These are phyloP conservation scores for Drosophila albomicans DNA, from an alignment of 1,140 invertebrate species.

Conservation along the genomic window DNA sequence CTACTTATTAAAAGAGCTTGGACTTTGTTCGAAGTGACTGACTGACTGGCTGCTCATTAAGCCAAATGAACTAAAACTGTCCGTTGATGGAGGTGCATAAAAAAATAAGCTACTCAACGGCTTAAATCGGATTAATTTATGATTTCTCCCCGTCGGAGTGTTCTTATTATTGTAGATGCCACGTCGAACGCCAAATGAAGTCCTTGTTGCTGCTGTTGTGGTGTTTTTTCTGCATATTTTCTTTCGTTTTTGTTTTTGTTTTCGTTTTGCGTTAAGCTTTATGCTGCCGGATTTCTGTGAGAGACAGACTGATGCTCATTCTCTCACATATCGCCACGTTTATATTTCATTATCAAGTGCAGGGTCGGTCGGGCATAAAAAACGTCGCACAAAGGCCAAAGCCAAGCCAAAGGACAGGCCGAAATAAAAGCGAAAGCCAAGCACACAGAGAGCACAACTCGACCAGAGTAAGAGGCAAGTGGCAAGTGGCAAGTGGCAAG, in stretches of 20 bases:
- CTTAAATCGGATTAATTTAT: constrained; percentile 84
- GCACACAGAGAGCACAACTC: neutral
- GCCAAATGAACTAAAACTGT: constrained; percentile 40
- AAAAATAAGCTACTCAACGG: constrained; percentile 82
- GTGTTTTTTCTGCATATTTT: constrained; percentile 1
- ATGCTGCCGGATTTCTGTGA: constrained; percentile 50
- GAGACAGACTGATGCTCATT: constrained; percentile 19
- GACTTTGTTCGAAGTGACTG: too few species aligned
- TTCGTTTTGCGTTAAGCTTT: constrained; percentile 62
- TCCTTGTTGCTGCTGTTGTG: constrained; percentile 38
- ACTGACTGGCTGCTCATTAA: constrained; percentile 32
- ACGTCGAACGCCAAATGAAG: constrained; percentile 59
- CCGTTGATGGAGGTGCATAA: constrained; percentile 31
- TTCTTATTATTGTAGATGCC: constrained; percentile 27
- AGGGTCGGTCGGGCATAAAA: constrained; percentile 59
- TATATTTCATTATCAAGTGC: constrained; percentile 78
- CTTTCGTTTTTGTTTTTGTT: constrained; percentile 54
- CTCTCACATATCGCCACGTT: constrained; percentile 59
- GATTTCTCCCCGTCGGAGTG: constrained; percentile 65
- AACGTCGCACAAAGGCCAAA: constrained; percentile 66
- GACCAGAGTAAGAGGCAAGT: constrained; percentile 4
- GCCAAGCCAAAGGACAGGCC: constrained; percentile 35
- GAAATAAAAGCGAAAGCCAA: constrained; percentile 41
- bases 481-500: neutral
- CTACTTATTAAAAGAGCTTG: constrained; percentile 26